A percentile compares a stretch with the other conserved stretches of the same genome.
Evolutionary conservation across 2,888 invertebrate species (phyloP).

Genomic region (Andrena trimmerana): DNA sequence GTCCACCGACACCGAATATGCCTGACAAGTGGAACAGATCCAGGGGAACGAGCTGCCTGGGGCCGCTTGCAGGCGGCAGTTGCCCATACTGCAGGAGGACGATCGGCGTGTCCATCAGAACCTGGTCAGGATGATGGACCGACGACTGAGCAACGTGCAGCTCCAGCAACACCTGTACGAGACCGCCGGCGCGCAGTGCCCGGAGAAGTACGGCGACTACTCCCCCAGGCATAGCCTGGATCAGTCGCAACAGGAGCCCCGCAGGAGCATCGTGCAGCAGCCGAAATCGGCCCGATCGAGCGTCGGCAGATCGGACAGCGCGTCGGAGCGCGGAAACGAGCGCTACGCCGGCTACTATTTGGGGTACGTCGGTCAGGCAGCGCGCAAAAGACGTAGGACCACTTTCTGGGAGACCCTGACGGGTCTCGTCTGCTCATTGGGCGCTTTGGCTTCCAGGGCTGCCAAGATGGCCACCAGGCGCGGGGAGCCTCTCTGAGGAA

Average conservation of each 20-base stretch:
- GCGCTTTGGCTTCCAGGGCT: conserved; percentile 84
- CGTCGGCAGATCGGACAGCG: conserved; percentile 58
- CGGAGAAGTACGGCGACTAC: conserved; percentile 43
- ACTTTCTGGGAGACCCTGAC: conserved; percentile 85
- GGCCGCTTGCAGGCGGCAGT: conserved; percentile 48
- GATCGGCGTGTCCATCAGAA: conserved; percentile 80
- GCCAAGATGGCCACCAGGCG: conserved; percentile 82
- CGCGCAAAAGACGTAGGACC: conserved; percentile 76
- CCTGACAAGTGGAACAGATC: conserved; percentile 87
- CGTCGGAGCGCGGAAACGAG: conserved; percentile 61
- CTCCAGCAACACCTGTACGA: conserved; percentile 72
- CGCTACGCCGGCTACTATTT: conserved; percentile 64
- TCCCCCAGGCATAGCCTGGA: conserved; percentile 62
- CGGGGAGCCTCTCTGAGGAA: conserved; percentile 78
- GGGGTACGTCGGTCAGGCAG: conserved; percentile 70
- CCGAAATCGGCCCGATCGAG: conserved; percentile 68
- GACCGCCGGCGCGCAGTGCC: conserved; percentile 11
- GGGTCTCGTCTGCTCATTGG: conserved; percentile 85
- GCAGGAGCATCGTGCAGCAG: conserved; percentile 73
- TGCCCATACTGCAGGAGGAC: conserved; percentile 71
- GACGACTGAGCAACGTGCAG: conserved; percentile 81
- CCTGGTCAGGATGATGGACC: conserved; percentile 80
- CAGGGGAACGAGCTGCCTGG: conserved; percentile 58
- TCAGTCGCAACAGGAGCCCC: conserved; percentile 43
- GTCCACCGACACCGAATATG: conserved; percentile 91